Base-by-base conservation (phyloP, 2,113 vertebrate species). In the Haemorhous mexicanus region DNA sequence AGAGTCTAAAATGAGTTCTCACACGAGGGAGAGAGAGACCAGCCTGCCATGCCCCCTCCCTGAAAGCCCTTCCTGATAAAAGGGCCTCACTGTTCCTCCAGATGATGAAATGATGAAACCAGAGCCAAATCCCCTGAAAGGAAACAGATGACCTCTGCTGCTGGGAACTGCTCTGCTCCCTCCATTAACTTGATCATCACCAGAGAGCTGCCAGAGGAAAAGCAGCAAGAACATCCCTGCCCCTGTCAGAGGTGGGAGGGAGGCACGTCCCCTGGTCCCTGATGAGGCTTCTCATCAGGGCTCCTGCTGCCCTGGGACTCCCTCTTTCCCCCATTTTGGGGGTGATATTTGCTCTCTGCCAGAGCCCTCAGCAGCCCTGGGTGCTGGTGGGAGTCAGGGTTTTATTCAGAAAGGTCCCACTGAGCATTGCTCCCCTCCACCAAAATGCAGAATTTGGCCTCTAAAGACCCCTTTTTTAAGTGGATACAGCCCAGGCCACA, bases 111-210 rank as follows among this genome's bases (percentile, higher is more conserved):
- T 5, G 49, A 52, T 76, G 94, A 92, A 95, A 92, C 41, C 5
- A 1, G 91, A 96, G 96, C 77, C 95, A 94, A 96, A 93, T 90
- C 94, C 90, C 87, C 74, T 92, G 95, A 87, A 95, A 97, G 94
- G 90, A 96, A 96, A 95, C 94, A 95, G 96, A 96, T 93, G 95
- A 96, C 90, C 95, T 89, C 88, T 80, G 95, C 49, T 97, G 95
- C 93, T 93, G 95, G 89, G 92, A 94, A 79, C 75, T 33, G 80
- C 87, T 44, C 46, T 2, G 8, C 43, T 49, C 90, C 84, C 84
- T 93, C 53, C 87, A 66, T 90, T 52, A 68, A 87, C 95, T 73
- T 78, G 37, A 58, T 95, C 96, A 53, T 62, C 0, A 6, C 49
- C 78, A 58, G 72, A 95, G 62, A 24, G 84, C 94, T 84, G 86